phyloP scores from a whole-genome alignment of 2,113 vertebrate genomes.

The Pantherophis guttatus region DNA sequence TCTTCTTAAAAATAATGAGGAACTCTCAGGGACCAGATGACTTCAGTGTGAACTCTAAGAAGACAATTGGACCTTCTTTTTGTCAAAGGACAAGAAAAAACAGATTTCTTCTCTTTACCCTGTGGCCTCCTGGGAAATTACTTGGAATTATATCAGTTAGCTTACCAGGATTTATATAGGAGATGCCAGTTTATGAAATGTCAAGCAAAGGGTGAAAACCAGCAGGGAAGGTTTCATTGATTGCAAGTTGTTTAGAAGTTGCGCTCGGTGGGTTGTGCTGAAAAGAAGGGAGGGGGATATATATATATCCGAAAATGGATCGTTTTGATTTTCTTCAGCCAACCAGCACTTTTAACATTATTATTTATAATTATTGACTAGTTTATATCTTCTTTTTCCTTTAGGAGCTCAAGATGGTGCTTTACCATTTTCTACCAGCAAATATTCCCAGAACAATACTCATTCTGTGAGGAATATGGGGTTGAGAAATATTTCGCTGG shows the following conservation, averaged over 20 bases:
- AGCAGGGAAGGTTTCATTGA: not conserved
- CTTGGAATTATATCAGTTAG: conserved; percentile 34
- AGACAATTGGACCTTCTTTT: conserved; percentile 21
- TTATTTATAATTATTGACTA: not conserved
- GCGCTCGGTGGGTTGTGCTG: not conserved
- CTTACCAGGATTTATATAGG: not conserved
- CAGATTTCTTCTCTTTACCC: not conserved
- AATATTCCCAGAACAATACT: not conserved
- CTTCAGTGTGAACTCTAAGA: conserved; percentile 24
- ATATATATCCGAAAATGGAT: not conserved
- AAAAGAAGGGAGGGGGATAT: not conserved
- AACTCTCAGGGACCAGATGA: conserved; percentile 27
- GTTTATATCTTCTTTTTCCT: not conserved
- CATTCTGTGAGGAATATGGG: not conserved
- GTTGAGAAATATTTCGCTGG: no score
- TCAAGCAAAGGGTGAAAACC: conserved; percentile 3
- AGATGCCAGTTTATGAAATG: conserved; percentile 32
- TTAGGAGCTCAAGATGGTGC: no score
- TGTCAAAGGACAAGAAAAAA: not conserved
- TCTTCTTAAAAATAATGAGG: not conserved
- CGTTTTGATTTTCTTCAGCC: not conserved
- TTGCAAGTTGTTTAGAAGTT: conserved; percentile 9
- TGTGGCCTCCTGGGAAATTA: conserved; percentile 33
- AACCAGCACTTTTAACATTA: not conserved
- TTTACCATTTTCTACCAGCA: no score